Base-by-base conservation (phyloP, 2,113 vertebrate genomes). In the Sceloporus tristichus region DNA sequence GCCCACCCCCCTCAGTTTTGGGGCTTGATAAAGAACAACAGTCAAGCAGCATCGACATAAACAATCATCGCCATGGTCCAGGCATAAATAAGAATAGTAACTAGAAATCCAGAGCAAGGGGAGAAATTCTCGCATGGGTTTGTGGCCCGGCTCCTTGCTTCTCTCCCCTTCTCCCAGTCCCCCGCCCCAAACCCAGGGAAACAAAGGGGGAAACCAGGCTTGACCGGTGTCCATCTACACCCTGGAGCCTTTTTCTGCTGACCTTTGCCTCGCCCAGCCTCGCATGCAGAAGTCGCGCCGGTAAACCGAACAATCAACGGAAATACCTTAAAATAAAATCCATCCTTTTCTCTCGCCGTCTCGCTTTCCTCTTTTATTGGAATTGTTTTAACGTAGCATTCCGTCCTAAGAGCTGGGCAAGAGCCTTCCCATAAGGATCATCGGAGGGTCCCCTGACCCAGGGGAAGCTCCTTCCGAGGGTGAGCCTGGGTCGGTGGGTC, bases 241-340 rank as follows among this genome's bases (percentile, higher is more conserved):
- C 3, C 11, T 94, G 94, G 93, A 95, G 96, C 97, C 95, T 95
- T 95, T 94, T 96, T 95, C 93, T 89, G 97, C 97, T 98, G 97
- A 99, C 98, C 98, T 98, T 98, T 98, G 97, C 96, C 97, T 98
- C 96, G 91, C 96, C 92, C 94, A 96, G 97, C 97, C 42, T 4
- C 6, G 6, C 42, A 48, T 48, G 42, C 97, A 98, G 98, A 99
- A 98, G 97, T 98, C 98, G 98, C 97, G 96, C 86, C 95, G 97
- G 97, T 96, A 98, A 98, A 98, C 14, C 97, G 98, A 99, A 99
- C 98, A 99, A 99, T 99, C 97, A 97, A 96, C 98, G 98, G 98
- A 99, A 99, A 98, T 99, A 99, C 98, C 98, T 99, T 98, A 98
- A 98, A 98, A 99, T 98, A 98, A 98, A 98, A 98, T 98, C 98